phyloP scores from a whole-genome alignment of 23 tunicate genomes.

The Trididemnum clinides region DNA sequence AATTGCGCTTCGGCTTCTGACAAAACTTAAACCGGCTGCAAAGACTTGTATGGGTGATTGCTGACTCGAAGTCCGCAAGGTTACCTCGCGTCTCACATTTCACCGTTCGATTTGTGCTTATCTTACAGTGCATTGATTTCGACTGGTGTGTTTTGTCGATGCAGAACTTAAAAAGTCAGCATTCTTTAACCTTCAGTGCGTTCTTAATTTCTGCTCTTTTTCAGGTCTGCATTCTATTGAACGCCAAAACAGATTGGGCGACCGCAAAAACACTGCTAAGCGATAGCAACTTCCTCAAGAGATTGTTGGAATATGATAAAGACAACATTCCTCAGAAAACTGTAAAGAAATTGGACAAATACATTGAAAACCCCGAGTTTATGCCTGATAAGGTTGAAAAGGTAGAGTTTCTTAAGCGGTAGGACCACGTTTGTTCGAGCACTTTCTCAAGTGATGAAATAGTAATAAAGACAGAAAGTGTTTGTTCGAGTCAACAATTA shows the following conservation, averaged over 20 bases:
- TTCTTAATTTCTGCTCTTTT: too few species aligned
- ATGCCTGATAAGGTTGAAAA: constrained; percentile 91
- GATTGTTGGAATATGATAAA: constrained; percentile 79
- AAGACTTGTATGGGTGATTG: too few species aligned
- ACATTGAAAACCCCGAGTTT: constrained; percentile 81
- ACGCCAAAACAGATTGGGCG: constrained; percentile 87
- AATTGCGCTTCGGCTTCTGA: too few species aligned
- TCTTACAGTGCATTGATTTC: too few species aligned
- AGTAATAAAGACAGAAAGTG: neutral
- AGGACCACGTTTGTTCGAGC: too few species aligned
- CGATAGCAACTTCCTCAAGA: constrained; percentile 77
- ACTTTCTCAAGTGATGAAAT: neutral
- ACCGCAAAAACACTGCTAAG: constrained; percentile 70
- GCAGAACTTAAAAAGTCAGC: too few species aligned
- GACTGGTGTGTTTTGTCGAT: too few species aligned
- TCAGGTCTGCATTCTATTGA: constrained; percentile 71
- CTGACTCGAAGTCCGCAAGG: too few species aligned
- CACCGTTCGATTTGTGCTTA: too few species aligned
- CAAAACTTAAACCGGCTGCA: too few species aligned
- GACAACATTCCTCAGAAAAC: constrained; percentile 74
- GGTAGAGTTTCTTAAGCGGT: constrained; percentile 40
- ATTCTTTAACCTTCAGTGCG: too few species aligned
- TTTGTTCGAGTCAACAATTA: neutral
- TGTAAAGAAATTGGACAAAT: constrained; percentile 69
- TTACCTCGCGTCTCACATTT: too few species aligned